phyloP scores from a whole-genome alignment of 1,140 invertebrate genomes.

The Spodoptera litura region DNA sequence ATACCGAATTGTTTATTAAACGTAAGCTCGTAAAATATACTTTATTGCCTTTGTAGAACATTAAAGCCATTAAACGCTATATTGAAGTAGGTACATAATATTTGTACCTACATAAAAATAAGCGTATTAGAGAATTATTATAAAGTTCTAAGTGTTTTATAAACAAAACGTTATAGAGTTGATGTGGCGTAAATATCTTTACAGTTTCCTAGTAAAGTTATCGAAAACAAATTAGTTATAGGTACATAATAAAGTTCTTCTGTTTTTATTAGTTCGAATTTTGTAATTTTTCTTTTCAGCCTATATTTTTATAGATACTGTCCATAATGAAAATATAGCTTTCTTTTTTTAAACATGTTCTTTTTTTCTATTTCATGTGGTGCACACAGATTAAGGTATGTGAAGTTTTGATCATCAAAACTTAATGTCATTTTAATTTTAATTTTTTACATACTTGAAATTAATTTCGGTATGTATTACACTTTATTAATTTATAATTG shows the following conservation, averaged over 20 bases:
- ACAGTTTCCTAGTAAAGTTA: not conserved
- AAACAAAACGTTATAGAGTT: not conserved
- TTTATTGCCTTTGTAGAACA: conserved; percentile 14
- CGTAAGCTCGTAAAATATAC: conserved; percentile 20
- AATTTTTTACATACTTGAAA: too few species aligned
- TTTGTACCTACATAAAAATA: not conserved
- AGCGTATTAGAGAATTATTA: not conserved
- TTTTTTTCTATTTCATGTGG: conserved; percentile 20
- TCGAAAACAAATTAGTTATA: not conserved
- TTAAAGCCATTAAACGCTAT: conserved; percentile 2
- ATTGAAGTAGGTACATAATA: not conserved
- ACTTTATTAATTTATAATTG: too few species aligned
- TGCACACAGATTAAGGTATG: conserved; percentile 21
- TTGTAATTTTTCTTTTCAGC: not conserved
- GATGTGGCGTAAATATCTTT: not conserved
- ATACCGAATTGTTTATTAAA: conserved; percentile 20
- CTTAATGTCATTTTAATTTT: too few species aligned
- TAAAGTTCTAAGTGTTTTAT: conserved; percentile 14
- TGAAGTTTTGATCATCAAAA: not conserved
- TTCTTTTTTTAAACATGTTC: not conserved
- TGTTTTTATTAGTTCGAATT: not conserved
- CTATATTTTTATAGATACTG: too few species aligned
- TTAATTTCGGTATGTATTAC: too few species aligned
- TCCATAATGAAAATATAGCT: not conserved
- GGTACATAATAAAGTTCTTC: not conserved